These are phyloP conservation scores for Drosophila pseudotalamancana DNA, from an alignment of 2,888 invertebrate species.

Conservation along the genomic window DNA sequence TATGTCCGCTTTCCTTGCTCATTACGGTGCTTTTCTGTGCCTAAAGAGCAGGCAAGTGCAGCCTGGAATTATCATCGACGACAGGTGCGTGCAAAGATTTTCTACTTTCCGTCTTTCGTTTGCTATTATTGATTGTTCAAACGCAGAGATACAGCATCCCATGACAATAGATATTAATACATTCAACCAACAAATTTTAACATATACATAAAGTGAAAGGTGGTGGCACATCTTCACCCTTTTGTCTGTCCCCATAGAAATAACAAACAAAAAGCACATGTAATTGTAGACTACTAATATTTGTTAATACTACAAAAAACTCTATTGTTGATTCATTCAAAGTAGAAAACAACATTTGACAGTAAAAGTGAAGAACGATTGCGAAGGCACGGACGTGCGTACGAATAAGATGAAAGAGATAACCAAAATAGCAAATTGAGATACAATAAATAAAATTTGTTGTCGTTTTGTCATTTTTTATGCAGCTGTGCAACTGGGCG, in stretches of 20 bases:
- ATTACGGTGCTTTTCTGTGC: conserved; percentile 67
- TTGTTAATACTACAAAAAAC: conserved; percentile 28
- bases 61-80: conserved; percentile 42
- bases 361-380: conserved; percentile 8
- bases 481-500: conserved; percentile 16
- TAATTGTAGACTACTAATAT: conserved; percentile 45
- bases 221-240: conserved; percentile 64
- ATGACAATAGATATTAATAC: conserved; percentile 62
- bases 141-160: conserved; percentile 42
- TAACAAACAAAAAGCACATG: conserved; percentile 20
- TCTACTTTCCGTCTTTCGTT: conserved; percentile 56
- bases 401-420: conserved; percentile 23
- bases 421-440: conserved; percentile 18
- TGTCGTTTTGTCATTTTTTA: conserved; percentile 29
- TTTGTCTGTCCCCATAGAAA: conserved; percentile 47
- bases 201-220: conserved; percentile 73
- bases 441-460: conserved; percentile 38
- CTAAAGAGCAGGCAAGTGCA: conserved; percentile 59
- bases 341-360: too few species aligned
- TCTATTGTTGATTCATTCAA: conserved; percentile 7
- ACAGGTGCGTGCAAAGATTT: conserved; percentile 63
- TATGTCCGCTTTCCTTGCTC: conserved; percentile 79
- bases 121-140: conserved; percentile 56
- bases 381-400: conserved; percentile 16
- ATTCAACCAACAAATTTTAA: conserved; percentile 40